phyloP scores from a whole-genome alignment of 2,113 vertebrate species.

The Malurus melanocephalus region DNA sequence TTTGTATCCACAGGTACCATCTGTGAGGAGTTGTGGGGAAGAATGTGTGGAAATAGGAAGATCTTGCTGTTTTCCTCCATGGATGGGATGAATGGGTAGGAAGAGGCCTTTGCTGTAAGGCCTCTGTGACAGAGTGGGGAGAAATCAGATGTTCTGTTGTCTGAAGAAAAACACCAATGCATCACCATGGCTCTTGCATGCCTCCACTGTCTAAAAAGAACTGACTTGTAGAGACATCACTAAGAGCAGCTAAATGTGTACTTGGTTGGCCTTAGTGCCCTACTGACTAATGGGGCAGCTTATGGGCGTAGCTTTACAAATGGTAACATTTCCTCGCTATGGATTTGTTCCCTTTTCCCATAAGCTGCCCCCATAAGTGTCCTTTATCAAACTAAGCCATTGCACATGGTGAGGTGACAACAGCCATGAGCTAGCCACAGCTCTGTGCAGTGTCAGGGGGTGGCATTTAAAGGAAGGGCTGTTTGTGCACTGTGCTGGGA shows the following conservation, averaged over 20 bases:
- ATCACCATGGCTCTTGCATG: not conserved
- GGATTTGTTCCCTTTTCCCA: not conserved
- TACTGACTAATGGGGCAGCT: fast-evolving
- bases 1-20: not conserved
- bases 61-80: not conserved
- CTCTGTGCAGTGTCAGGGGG: not conserved
- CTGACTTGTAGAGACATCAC: not conserved
- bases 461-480: not conserved
- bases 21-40: not conserved
- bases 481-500: not conserved
- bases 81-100: not conserved
- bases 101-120: not conserved
- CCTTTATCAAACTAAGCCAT: not conserved
- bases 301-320: not conserved
- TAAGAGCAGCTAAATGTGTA: not conserved
- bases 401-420: fast-evolving
- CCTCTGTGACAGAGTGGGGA: not conserved
- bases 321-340: not conserved
- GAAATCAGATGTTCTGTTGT: not conserved
- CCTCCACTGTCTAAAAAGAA: not conserved
- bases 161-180: not conserved
- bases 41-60: not conserved
- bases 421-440: fast-evolving
- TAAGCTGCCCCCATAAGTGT: not conserved
- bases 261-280: not conserved